A percentile compares a stretch with the other conserved stretches of the same genome.
These are phyloP conservation scores for Antennarius striatus DNA, from an alignment of 2,113 vertebrate species.

Conservation along the genomic window DNA sequence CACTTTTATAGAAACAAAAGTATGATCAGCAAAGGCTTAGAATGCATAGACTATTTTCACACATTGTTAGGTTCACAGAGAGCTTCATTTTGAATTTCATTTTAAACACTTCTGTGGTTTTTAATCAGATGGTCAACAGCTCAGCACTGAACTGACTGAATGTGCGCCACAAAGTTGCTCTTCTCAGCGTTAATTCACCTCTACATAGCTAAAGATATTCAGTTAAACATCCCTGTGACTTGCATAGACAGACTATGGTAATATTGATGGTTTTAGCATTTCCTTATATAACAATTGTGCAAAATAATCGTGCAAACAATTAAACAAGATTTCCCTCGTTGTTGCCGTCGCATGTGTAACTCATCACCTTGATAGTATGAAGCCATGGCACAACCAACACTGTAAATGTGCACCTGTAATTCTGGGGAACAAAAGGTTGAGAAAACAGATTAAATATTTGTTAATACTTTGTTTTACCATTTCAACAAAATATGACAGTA, in stretches of 20 bases:
- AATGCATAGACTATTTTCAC: background rate
- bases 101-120: background rate
- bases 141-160: background rate
- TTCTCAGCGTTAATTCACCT: background rate
- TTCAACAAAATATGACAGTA: background rate
- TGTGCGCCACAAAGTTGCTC: background rate
- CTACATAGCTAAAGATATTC: background rate
- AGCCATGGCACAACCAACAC: conserved; percentile 72
- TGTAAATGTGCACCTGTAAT: conserved; percentile 60
- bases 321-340: no score
- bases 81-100: conserved; percentile 1
- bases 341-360: no score
- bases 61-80: background rate
- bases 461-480: background rate
- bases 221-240: background rate
- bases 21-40: no score
- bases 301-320: no score
- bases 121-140: background rate
- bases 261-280: no score
- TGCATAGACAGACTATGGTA: no score
- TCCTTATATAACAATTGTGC: no score
- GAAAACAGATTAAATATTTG: background rate
- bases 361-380: no score
- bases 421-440: conserved; percentile 36
- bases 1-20: no score